Evolutionary conservation across 2,113 vertebrate species (phyloP), one percentile per base, ranked within the genome.

Genomic region (Eulemur macaco): DNA sequence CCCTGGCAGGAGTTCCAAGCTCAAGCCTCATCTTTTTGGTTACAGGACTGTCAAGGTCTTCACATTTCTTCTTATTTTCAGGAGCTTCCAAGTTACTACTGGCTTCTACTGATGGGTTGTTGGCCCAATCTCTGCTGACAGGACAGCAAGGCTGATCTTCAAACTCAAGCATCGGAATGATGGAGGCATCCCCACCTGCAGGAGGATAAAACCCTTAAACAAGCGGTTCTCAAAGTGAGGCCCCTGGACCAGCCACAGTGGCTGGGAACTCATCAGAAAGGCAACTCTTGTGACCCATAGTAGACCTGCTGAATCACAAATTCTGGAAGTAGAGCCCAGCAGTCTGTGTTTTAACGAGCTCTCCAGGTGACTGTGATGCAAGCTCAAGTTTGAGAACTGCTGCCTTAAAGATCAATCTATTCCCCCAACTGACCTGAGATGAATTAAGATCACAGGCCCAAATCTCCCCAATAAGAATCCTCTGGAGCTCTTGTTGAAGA

Each of bases 171-270:
- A 99, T 98, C 14, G 99, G 99, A 95, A 99, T 98, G 97, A 99
- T 99, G 93, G 99, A 99, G 31, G 99, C 99, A 76, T 99, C 99
- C 8, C 99, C 99, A 98, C 99, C 99, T 99, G 95, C 42, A 88
- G 10, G 95, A 96, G n/a, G 97, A 95, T 95, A 52, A 34, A 87
- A 5, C 2, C 21, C 23, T 95, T 80, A 91, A 71, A 64, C 9
- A 56, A 66, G 39, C 17, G 29, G 60, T 88, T 92, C 84, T 92
- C 78, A 94, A 21, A 82, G 63, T 10, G 50, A 64, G 77, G 64
- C 4, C n/a, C 23, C 42, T 15, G 2, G 42, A 56, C 23, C 23
- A 83, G 66, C 27, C 37, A 78, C 6, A 68, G 23, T 34, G 34
- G 34, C 42, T 58, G 8, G 1, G 7, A 88, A 85, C 31, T 25